phyloP scores from a whole-genome alignment of 2,888 invertebrate genomes.

The Euplagia quadripunctaria region DNA sequence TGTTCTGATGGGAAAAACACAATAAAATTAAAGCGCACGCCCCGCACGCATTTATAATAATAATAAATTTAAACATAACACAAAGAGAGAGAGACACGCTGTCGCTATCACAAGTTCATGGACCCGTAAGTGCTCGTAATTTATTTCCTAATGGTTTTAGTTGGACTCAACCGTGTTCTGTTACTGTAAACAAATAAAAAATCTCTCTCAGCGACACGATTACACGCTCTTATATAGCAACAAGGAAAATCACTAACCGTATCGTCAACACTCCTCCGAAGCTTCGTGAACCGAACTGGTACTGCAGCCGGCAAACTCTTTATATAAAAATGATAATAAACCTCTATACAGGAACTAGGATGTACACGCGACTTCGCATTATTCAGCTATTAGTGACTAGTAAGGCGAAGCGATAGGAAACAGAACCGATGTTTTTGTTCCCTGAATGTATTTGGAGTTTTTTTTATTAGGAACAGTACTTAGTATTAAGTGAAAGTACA shows the following conservation, averaged over 20 bases:
- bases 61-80: neutral
- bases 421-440: constrained; percentile 17
- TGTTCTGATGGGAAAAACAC: too few species aligned
- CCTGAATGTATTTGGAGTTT: neutral
- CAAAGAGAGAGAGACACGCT: neutral
- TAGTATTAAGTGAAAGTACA: neutral
- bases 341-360: constrained; percentile 79
- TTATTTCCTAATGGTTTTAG: neutral
- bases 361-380: constrained; percentile 65
- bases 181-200: neutral
- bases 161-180: neutral
- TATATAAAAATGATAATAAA: constrained; percentile 80
- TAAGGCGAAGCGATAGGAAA: constrained; percentile 52
- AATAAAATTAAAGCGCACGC: too few species aligned
- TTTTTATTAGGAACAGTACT: neutral
- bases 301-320: constrained; percentile 40
- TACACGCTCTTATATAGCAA: neutral
- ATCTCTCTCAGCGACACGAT: neutral
- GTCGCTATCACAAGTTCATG: neutral
- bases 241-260: constrained; percentile 9
- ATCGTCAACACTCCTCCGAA: constrained; percentile 17
- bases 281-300: constrained; percentile 12
- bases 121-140: neutral
- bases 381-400: constrained; percentile 57
- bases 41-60: too few species aligned